Percentiles rank a stretch among this genome's conserved stretches.
Conservation (phyloP, 2,888 invertebrate species). For the Lepidochrysops patricia region DNA sequence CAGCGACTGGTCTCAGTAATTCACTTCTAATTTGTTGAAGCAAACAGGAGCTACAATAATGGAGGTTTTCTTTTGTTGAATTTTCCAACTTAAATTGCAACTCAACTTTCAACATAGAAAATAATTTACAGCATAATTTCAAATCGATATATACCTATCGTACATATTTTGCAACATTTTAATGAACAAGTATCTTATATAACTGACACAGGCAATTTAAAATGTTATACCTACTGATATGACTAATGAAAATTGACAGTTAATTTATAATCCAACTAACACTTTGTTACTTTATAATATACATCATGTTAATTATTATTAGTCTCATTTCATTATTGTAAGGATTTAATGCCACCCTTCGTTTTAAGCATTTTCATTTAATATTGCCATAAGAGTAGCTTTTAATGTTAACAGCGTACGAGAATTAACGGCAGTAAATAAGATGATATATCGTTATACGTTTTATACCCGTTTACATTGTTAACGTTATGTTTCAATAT, state of each 20-base stretch:
- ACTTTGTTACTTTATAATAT: too few species aligned
- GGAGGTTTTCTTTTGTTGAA: background rate
- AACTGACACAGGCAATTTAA: too few species aligned
- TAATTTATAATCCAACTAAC: too few species aligned
- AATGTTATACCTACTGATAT: too few species aligned
- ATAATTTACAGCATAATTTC: background rate
- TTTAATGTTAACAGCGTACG: background rate
- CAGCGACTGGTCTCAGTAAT: background rate
- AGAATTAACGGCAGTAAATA: slow-evolving; percentile 20
- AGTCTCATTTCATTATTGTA: background rate
- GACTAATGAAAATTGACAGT: too few species aligned
- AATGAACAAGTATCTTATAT: too few species aligned
- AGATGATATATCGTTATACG: slow-evolving; percentile 18
- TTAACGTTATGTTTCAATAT: slow-evolving; percentile 21
- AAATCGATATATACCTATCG: too few species aligned
- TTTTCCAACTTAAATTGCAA: background rate
- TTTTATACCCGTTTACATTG: slow-evolving; percentile 18
- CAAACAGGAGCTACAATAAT: background rate
- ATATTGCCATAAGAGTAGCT: slow-evolving; percentile 3
- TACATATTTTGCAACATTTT: too few species aligned
- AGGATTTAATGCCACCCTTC: background rate
- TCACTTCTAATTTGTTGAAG: background rate
- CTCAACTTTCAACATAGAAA: background rate
- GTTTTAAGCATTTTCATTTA: background rate
- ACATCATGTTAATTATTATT: too few species aligned